Conservation (phyloP, 2,113 vertebrate genomes). For the Datnioides undecimradiatus region DNA sequence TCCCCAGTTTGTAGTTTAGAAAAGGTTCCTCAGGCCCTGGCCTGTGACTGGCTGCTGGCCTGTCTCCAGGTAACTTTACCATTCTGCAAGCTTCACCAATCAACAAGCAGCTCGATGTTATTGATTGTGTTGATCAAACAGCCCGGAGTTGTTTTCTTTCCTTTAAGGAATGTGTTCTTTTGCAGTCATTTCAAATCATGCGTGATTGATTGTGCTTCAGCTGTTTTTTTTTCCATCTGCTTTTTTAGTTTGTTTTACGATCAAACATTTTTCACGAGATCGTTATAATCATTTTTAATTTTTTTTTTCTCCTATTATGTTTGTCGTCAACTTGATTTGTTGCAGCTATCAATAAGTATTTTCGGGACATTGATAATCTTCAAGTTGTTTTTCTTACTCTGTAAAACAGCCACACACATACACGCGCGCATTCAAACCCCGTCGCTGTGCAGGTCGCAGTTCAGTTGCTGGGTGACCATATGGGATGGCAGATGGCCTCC, state of each 20-base stretch:
- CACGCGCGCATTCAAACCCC: neutral
- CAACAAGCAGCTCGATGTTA: constrained; percentile 68
- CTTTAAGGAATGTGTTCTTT: constrained; percentile 48
- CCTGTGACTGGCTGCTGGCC: constrained; percentile 87
- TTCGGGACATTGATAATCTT: neutral
- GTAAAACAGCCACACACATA: neutral
- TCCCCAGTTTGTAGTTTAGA: constrained; percentile 85
- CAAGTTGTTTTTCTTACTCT: neutral
- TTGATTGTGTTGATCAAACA: constrained; percentile 66
- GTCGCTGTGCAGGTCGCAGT: constrained; percentile 37
- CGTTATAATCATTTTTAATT: constrained; percentile 32
- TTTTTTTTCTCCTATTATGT: constrained; percentile 7
- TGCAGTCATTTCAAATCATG: constrained; percentile 64
- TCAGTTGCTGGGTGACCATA: constrained; percentile 67
- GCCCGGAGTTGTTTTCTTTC: constrained; percentile 22
- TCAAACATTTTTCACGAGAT: constrained; percentile 22
- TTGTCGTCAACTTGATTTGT: constrained; percentile 39
- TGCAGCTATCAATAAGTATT: neutral
- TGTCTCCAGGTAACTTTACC: constrained; percentile 85
- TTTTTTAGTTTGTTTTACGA: constrained; percentile 45
- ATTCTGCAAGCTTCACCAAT: constrained; percentile 66
- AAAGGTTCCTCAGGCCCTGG: constrained; percentile 74
- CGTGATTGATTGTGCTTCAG: constrained; percentile 43
- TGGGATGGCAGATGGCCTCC: constrained; percentile 77
- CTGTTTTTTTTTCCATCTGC: constrained; percentile 45